Evolutionary conservation across 2,888 invertebrate genomes (phyloP).

Genomic region (Stramonita haemastoma): DNA sequence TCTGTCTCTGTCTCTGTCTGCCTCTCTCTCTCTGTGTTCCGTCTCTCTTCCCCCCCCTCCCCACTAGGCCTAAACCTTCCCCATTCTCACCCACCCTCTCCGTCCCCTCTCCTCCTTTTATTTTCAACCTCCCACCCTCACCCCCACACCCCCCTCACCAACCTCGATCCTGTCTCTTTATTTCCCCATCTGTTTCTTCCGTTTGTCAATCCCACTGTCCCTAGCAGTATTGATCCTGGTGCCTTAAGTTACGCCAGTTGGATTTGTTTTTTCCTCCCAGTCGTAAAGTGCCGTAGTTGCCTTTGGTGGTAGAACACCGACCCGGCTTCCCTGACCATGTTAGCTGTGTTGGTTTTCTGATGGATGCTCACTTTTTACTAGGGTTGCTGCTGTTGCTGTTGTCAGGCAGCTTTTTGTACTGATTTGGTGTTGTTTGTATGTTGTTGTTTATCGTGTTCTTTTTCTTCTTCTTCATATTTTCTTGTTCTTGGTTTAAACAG

Average conservation of each 20-base stretch:
- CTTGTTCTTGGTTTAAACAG: constrained; percentile 37
- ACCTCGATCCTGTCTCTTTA: no score
- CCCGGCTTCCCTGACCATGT: no score
- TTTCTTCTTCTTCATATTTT: not conserved
- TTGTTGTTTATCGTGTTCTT: no score
- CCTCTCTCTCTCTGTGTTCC: not conserved
- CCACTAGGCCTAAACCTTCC: not conserved
- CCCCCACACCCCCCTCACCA: no score
- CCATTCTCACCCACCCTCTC: not conserved
- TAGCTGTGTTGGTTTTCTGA: no score
- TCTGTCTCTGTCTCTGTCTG: not conserved
- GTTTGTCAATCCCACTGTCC: no score
- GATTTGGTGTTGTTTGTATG: not conserved
- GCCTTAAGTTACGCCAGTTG: not conserved
- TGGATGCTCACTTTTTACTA: no score
- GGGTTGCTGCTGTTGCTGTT: not conserved
- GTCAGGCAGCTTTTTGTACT: no score
- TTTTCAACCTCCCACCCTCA: not conserved
- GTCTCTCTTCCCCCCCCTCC: not conserved
- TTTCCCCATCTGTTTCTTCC: not conserved
- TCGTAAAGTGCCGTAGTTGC: no score
- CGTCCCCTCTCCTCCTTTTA: not conserved
- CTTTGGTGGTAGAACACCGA: no score
- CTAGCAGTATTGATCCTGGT: no score
- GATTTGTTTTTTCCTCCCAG: not conserved